phyloP scores from a whole-genome alignment of 2,888 invertebrate species.

The Andricus curvator region DNA sequence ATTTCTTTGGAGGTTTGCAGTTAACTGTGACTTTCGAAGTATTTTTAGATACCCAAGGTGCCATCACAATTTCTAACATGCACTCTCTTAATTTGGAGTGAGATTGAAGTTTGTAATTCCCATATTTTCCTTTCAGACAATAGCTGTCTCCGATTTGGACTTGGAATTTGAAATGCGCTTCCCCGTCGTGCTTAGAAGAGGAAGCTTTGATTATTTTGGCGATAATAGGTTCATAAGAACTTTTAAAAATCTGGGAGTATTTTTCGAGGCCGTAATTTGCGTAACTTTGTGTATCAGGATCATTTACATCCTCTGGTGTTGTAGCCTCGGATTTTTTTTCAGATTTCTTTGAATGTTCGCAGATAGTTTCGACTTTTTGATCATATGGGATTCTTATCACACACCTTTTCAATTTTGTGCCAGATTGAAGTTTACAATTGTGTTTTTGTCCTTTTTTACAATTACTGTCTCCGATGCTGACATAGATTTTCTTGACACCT shows the following conservation, averaged over 20 bases:
- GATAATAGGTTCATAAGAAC: slow-evolving; percentile 60
- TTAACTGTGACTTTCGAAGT: too few relatives aligned
- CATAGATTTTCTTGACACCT: slow-evolving; percentile 82
- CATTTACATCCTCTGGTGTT: slow-evolving; percentile 41
- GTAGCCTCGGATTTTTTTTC: slow-evolving; percentile 33
- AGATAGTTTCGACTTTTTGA: too few relatives aligned
- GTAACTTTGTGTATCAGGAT: slow-evolving; percentile 58
- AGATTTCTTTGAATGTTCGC: too few relatives aligned
- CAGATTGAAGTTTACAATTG: slow-evolving; percentile 67
- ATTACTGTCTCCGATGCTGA: slow-evolving; percentile 81
- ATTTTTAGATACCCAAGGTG: slow-evolving; percentile 72
- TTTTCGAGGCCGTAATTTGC: slow-evolving; percentile 59
- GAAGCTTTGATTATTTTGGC: too few relatives aligned
- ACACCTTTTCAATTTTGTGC: slow-evolving; percentile 74
- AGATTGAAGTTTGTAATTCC: slow-evolving; percentile 66
- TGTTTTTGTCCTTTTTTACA: slow-evolving; percentile 77
- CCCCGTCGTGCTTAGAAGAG: too few relatives aligned
- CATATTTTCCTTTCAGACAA: slow-evolving; percentile 77
- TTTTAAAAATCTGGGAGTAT: slow-evolving; percentile 60
- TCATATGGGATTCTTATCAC: slow-evolving; percentile 65
- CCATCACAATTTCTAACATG: slow-evolving; percentile 80
- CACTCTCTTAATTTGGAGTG: slow-evolving; percentile 74
- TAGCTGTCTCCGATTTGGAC: slow-evolving; percentile 78
- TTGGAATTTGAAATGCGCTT: too few relatives aligned
- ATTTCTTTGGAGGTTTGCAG: too few relatives aligned